Evolutionary conservation across 2,888 invertebrate species (phyloP).

Genomic region (Bugula neritina): DNA sequence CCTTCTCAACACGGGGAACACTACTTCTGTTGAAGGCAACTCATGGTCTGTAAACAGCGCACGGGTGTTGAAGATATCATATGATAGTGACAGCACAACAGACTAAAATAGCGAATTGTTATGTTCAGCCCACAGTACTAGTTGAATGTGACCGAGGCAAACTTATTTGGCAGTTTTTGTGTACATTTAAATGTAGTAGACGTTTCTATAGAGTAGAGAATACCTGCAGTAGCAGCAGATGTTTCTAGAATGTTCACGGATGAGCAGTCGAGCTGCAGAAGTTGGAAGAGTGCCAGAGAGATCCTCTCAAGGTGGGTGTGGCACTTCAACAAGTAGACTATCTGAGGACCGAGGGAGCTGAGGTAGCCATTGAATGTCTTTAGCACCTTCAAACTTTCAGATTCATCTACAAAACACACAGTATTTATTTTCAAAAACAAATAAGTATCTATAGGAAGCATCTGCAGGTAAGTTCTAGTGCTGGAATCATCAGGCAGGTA

Average conservation of each 20-base stretch:
- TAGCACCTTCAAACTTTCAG: not conserved
- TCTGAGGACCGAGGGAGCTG: conserved; percentile 32
- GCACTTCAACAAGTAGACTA: conserved; percentile 37
- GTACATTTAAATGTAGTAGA: no score
- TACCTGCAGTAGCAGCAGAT: not conserved
- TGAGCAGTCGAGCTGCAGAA: conserved; percentile 40
- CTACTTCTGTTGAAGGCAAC: not conserved
- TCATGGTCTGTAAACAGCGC: no score
- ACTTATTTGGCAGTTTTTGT: no score
- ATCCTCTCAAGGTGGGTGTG: conserved; percentile 39
- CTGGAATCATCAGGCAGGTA: no score
- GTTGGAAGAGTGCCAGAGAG: conserved; percentile 40
- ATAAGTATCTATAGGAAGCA: not conserved
- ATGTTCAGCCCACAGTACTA: no score
- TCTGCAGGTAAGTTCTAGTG: not conserved
- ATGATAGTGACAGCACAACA: no score
- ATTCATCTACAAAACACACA: not conserved
- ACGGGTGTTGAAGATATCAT: no score
- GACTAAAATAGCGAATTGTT: no score
- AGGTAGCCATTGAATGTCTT: conserved; percentile 19
- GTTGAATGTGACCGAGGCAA: no score
- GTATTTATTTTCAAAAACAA: not conserved
- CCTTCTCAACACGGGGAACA: conserved; percentile 8
- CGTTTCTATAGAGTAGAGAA: no score
- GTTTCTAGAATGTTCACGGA: conserved; percentile 40